phyloP scores from a whole-genome alignment of 2,113 vertebrate genomes.

The Catagonus wagneri region DNA sequence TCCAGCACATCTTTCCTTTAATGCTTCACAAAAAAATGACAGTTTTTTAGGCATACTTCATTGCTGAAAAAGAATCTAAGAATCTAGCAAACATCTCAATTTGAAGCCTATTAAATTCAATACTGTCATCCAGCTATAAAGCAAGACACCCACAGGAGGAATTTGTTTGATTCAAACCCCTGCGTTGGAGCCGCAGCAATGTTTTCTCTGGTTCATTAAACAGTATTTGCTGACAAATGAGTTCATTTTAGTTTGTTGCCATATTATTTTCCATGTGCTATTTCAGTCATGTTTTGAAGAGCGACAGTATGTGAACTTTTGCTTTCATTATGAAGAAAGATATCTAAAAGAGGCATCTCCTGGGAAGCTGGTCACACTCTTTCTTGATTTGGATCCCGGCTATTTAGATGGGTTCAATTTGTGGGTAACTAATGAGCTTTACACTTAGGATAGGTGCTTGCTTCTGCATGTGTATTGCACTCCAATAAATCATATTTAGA shows the following conservation, averaged over 20 bases:
- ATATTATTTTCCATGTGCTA: neutral
- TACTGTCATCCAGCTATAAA: neutral
- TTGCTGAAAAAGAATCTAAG: neutral
- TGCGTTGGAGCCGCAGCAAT: neutral
- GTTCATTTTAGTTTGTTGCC: neutral
- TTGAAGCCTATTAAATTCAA: neutral
- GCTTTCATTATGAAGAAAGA: neutral
- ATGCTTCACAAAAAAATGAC: neutral
- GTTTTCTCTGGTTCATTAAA: neutral
- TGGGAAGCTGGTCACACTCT: neutral
- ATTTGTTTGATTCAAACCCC: neutral
- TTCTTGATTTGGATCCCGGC: neutral
- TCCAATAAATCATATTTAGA: too few relatives aligned
- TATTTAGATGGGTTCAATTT: neutral
- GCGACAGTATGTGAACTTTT: neutral
- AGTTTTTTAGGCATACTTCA: neutral
- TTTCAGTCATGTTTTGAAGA: neutral
- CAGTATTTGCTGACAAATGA: neutral
- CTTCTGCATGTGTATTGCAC: neutral
- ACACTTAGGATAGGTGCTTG: accelerated
- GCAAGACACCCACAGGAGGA: neutral
- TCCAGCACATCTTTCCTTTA: neutral
- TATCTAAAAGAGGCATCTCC: neutral
- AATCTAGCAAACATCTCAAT: neutral
- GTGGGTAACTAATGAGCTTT: neutral